Evolutionary conservation across 2,888 invertebrate species (phyloP), one percentile per base, ranked within the genome.

Genomic region (Spialia ferax): DNA sequence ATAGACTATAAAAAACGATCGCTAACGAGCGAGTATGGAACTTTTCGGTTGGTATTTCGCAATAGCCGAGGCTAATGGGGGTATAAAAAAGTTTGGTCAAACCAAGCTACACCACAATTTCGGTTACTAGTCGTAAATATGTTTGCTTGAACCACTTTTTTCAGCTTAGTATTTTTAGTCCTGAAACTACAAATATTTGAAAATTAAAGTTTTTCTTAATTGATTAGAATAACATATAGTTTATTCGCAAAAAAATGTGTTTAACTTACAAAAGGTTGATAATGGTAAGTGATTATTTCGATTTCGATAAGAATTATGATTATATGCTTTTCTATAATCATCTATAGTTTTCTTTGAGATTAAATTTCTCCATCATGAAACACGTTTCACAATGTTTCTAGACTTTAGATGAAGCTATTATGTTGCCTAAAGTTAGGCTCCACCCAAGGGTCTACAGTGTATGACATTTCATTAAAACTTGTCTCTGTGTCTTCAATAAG

Each of bases 381-480:
- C n/a, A n/a, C 8, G 23, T 50, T 50, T 57, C 35, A 26, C n/a
- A 59, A 35, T 65, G 23, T 65, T 59, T 59, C 64, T 50, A 59
- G 22, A 50, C 38, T 65, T 35, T 38, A 32, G 55, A 56, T 56
- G 56, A 64, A 56, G 63, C 63, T 56, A 64, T 57, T 57, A 64
- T 20, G 48, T 15, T 56, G 32, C 38, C 64, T 57, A 50, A 57
- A 64, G 57, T 63, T 29, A 20, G 48, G 50, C 48, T 63, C 56
- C 32, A 35, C 50, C 54, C 50, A 57, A 64, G 48, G 48, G 48
- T 50, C 45, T 56, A 32, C 32, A 35, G 64, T 18, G 22, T 35
- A 64, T 64, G 64, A 50, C 57, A 64, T 56, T 56, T 64, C 56
- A 64, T 64, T 64, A 64, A 64, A 64, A 64, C 64, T 64, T 64